These are phyloP conservation scores for Mechanitis mazaeus DNA, from an alignment of 2,888 invertebrate genomes.

Conservation along the genomic window DNA sequence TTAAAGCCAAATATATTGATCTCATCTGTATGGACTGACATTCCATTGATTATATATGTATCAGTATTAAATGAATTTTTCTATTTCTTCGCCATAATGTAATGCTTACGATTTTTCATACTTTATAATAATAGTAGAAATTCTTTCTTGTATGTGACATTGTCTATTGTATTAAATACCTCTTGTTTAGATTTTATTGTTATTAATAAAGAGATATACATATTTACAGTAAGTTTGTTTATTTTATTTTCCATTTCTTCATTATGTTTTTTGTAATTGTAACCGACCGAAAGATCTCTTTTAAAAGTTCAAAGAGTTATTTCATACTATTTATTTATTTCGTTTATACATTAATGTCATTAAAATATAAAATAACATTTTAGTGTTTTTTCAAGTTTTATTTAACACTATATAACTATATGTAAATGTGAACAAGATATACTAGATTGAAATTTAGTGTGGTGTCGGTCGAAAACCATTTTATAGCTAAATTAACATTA, in stretches of 20 bases:
- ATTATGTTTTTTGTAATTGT: too few relatives aligned
- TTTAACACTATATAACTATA: too few relatives aligned
- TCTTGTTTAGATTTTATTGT: constrained; percentile 73
- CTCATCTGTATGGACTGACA: constrained; percentile 5
- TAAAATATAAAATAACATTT: too few relatives aligned
- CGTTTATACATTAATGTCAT: too few relatives aligned
- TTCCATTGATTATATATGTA: constrained; percentile 14
- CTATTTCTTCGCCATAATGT: constrained; percentile 2
- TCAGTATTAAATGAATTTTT: constrained; percentile 20
- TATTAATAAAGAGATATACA: constrained; percentile 72
- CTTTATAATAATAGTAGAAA: constrained; percentile 9
- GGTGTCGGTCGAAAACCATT: too few relatives aligned
- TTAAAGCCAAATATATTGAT: background rate
- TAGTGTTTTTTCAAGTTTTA: too few relatives aligned
- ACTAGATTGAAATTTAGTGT: too few relatives aligned
- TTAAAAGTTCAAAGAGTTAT: too few relatives aligned
- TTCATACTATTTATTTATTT: too few relatives aligned
- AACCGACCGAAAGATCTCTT: too few relatives aligned
- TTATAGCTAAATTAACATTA: too few relatives aligned
- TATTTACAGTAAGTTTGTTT: constrained; percentile 42
- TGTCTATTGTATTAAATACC: constrained; percentile 57
- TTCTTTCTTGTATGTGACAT: constrained; percentile 38
- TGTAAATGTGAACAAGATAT: too few relatives aligned
- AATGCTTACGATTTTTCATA: constrained; percentile 6
- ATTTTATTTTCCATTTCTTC: constrained; percentile 14